phyloP scores from a whole-genome alignment of 2,797 vertebrate genomes.

The Melanotaenia boesemani region DNA sequence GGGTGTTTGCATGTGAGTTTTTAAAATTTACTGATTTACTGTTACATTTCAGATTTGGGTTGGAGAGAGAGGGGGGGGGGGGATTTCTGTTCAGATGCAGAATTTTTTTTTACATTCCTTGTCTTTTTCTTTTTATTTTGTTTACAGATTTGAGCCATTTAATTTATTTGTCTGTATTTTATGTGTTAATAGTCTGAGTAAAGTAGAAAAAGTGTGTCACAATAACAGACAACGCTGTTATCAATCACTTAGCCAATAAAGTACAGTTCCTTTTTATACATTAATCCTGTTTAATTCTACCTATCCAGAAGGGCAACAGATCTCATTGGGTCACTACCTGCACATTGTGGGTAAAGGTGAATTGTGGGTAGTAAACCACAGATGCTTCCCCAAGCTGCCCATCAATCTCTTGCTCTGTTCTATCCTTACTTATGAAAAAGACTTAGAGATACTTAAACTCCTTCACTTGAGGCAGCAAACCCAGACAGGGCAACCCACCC shows the following conservation, averaged over 20 bases:
- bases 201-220: too few relatives aligned
- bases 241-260: too few relatives aligned
- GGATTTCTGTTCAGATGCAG: neutral
- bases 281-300: too few relatives aligned
- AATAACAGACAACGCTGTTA: too few relatives aligned
- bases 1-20: too few relatives aligned
- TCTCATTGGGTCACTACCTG: neutral
- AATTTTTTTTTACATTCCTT: neutral
- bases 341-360: neutral
- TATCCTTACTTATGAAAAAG: neutral
- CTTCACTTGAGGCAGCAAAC: neutral
- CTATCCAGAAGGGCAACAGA: too few relatives aligned
- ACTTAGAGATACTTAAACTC: neutral
- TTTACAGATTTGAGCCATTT: neutral
- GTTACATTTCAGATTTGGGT: neutral
- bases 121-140: neutral
- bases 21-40: neutral
- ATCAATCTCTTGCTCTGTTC: neutral
- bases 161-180: neutral
- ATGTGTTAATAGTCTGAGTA: neutral
- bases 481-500: neutral
- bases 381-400: neutral
- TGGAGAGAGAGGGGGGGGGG: too few relatives aligned
- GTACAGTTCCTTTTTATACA: too few relatives aligned
- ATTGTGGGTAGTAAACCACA: neutral